Conservation (phyloP, 92 coral and sea anemone genomes). For the Diadumene lineata region DNA sequence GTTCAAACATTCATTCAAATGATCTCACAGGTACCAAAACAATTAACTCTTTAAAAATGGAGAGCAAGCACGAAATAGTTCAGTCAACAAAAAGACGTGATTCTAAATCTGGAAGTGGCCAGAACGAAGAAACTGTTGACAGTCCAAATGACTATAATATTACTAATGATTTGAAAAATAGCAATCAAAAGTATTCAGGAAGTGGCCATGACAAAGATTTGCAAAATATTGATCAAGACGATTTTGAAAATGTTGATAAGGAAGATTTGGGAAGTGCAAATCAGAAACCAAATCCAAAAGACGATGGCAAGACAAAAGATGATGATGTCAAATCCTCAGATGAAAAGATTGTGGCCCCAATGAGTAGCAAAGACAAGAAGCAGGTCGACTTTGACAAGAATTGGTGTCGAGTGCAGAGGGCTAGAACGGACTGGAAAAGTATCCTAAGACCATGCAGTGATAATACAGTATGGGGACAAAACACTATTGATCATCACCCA, state of each 20-base stretch:
- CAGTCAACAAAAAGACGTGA: no score
- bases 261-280: not conserved
- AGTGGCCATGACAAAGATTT: not conserved
- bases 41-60: no score
- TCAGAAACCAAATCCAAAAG: not conserved
- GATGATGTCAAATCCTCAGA: not conserved
- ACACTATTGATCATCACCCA: constrained; percentile 33
- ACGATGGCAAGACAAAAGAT: not conserved
- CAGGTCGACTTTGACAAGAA: constrained; percentile 48
- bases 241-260: not conserved
- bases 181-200: not conserved
- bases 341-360: not conserved
- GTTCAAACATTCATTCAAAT: no score
- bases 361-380: not conserved
- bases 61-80: no score
- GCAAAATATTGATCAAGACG: not conserved
- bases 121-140: no score
- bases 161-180: not conserved
- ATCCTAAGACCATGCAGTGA: constrained; percentile 49
- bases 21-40: no score
- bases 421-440: constrained; percentile 54
- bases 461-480: constrained; percentile 30
- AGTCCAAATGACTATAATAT: no score
- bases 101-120: no score
- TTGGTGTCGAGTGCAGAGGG: constrained; percentile 64